Conservation (phyloP, 2,888 invertebrate genomes). For the Erpobdella octoculata region DNA sequence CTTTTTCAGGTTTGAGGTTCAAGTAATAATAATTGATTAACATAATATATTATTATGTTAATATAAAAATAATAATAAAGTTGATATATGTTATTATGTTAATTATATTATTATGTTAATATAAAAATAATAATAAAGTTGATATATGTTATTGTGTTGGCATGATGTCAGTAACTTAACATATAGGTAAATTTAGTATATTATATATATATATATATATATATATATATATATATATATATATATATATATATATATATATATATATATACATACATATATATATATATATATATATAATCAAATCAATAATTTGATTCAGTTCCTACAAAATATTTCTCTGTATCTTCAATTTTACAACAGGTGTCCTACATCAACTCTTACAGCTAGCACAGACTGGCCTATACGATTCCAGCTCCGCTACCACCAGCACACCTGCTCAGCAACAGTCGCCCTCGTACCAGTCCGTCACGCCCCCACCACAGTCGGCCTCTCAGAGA, state of each 20-base stretch:
- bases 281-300: too few relatives aligned
- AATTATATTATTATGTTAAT: not conserved
- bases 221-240: too few relatives aligned
- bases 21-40: not conserved
- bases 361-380: slow-evolving; percentile 24
- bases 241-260: too few relatives aligned
- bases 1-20: not conserved
- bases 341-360: too few relatives aligned
- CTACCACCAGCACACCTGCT: not conserved
- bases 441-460: not conserved
- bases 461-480: not conserved
- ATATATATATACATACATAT: too few relatives aligned
- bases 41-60: not conserved
- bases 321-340: too few relatives aligned
- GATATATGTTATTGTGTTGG: not conserved
- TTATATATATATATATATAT: too few relatives aligned
- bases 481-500: not conserved
- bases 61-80: not conserved
- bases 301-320: too few relatives aligned
- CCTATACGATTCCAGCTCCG: not conserved
- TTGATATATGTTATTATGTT: not conserved
- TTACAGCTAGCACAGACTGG: slow-evolving; percentile 17
- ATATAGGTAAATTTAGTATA: too few relatives aligned
- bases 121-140: not conserved
- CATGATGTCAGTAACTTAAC: not conserved